phyloP scores from a whole-genome alignment of 2,797 vertebrate species.

The Vespertilio murinus region DNA sequence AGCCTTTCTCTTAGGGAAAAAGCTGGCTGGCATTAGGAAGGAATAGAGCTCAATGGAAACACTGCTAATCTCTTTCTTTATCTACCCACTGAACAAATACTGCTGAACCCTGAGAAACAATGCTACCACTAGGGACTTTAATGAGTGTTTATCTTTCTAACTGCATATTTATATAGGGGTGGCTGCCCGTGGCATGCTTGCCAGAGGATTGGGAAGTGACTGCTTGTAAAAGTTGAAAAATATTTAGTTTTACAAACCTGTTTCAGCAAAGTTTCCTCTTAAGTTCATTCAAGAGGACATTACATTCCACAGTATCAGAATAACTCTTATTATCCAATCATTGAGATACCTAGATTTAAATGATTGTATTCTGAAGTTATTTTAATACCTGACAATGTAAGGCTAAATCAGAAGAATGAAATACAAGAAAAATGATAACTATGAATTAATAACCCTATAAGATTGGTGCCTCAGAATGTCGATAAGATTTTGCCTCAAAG shows the following conservation, averaged over 20 bases:
- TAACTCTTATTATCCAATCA: neutral
- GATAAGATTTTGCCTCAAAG: conserved; percentile 44
- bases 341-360: conserved; percentile 24
- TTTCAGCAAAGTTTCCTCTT: conserved; percentile 37
- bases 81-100: conserved; percentile 72
- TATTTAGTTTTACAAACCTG: conserved; percentile 60
- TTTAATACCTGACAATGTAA: neutral
- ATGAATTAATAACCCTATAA: conserved; percentile 14
- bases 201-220: conserved; percentile 57
- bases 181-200: conserved; percentile 55
- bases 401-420: conserved; percentile 12
- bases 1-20: conserved; percentile 34
- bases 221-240: conserved; percentile 63
- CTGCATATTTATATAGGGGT: conserved; percentile 64
- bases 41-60: conserved; percentile 58
- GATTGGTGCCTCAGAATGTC: conserved; percentile 1
- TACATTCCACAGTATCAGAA: conserved; percentile 38
- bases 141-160: conserved; percentile 72
- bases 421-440: neutral
- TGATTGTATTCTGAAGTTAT: conserved; percentile 41
- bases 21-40: conserved; percentile 44
- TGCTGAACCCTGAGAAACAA: conserved; percentile 69
- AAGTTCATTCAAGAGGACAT: conserved; percentile 58
- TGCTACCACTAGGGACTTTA: conserved; percentile 66
- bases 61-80: conserved; percentile 75